Evolutionary conservation across 2,888 invertebrate genomes (phyloP).

Genomic region (Malacosoma neustria): DNA sequence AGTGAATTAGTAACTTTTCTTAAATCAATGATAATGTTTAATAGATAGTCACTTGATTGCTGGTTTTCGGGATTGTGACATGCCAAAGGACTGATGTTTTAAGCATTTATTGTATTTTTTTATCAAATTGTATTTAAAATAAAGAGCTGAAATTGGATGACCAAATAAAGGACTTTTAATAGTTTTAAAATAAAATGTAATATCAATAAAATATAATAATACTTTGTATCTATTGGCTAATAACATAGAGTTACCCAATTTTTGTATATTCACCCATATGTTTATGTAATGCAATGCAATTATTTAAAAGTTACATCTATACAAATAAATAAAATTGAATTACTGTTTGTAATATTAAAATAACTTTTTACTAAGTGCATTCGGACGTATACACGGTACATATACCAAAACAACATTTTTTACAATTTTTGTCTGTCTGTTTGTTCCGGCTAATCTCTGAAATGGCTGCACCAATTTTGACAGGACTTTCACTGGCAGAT

Average conservation of each 20-base stretch:
- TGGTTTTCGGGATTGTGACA: constrained; percentile 6
- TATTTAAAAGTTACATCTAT: too few relatives aligned
- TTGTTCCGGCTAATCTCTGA: too few relatives aligned
- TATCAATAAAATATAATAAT: constrained; percentile 2
- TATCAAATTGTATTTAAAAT: not conserved
- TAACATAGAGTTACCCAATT: constrained; percentile 1
- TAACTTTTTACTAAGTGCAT: too few relatives aligned
- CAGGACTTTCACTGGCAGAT: too few relatives aligned
- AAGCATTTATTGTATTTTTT: constrained; percentile 1
- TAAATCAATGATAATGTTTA: constrained; percentile 5
- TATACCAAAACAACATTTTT: too few relatives aligned
- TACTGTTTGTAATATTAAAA: too few relatives aligned
- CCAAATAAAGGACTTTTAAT: constrained; percentile 2
- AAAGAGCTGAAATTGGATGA: constrained; percentile 1
- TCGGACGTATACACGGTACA: too few relatives aligned
- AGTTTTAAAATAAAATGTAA: constrained; percentile 1
- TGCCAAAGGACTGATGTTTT: constrained; percentile 4
- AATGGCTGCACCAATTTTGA: too few relatives aligned
- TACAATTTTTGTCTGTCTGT: too few relatives aligned
- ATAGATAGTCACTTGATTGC: constrained; percentile 7
- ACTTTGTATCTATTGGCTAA: constrained; percentile 1
- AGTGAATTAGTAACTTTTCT: constrained; percentile 1
- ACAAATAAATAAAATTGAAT: too few relatives aligned
- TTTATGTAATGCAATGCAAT: too few relatives aligned
- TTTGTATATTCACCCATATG: too few relatives aligned